Evolutionary conservation across 1,140 invertebrate species (phyloP).

Genomic region (Drosophila eugracilis): DNA sequence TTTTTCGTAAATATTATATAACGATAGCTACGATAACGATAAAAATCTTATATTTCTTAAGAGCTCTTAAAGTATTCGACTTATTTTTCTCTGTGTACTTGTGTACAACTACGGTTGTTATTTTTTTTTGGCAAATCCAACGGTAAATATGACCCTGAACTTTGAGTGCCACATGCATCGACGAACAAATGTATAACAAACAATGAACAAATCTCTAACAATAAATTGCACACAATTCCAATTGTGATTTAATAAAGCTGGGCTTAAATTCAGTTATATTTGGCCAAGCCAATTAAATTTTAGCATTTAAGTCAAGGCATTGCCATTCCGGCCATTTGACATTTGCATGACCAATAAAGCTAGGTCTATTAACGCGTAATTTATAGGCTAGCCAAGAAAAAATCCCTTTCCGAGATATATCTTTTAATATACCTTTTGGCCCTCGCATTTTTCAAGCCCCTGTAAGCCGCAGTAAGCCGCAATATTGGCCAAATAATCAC

Average conservation of each 20-base stretch:
- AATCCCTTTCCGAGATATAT: conserved; percentile 20
- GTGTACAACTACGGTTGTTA: conserved; percentile 11
- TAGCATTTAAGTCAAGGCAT: conserved; percentile 33
- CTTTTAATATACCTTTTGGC: conserved; percentile 19
- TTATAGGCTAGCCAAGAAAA: conserved; percentile 42
- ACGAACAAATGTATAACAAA: conserved; percentile 44
- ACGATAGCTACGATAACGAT: too few relatives aligned
- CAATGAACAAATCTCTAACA: conserved; percentile 31
- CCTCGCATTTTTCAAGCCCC: conserved; percentile 28
- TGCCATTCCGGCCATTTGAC: conserved; percentile 7
- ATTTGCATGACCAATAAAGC: conserved; percentile 53
- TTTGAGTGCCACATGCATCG: conserved; percentile 46
- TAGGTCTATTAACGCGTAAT: conserved; percentile 69
- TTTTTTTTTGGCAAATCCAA: conserved; percentile 52
- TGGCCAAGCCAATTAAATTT: conserved; percentile 34
- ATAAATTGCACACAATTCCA: conserved; percentile 38
- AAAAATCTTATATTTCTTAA: too few relatives aligned
- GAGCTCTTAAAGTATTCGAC: too few relatives aligned
- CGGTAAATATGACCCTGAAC: conserved; percentile 64
- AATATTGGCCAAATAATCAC: conserved; percentile 54
- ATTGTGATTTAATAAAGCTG: conserved; percentile 45
- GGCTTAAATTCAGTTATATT: not conserved
- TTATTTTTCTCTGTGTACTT: conserved; percentile 21
- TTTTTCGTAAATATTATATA: too few relatives aligned
- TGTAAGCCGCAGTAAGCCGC: conserved; percentile 51